Base-by-base conservation (phyloP, 2,888 invertebrate species). In the Sminthurinus aureus region DNA sequence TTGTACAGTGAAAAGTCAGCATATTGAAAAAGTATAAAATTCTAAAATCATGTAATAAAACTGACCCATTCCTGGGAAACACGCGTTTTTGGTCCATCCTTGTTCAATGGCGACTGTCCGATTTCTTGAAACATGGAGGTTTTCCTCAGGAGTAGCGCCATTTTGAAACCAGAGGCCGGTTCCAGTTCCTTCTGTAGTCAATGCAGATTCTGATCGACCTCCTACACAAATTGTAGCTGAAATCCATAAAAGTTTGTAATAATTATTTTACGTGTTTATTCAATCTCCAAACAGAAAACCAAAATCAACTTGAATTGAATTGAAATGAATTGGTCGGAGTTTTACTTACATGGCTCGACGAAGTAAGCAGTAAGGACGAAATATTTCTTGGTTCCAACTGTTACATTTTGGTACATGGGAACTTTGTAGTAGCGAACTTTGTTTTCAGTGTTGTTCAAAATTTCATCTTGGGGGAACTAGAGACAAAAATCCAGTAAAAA, bases 311-410 rank as follows among this genome's bases (percentile, higher is more conserved):
- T n/a, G n/a, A n/a, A n/a, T n/a, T n/a, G n/a, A n/a, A n/a, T n/a
- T n/a, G n/a, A n/a, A n/a, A n/a, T n/a, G n/a, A n/a, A n/a, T n/a
- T n/a, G n/a, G n/a, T n/a, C n/a, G n/a, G n/a, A n/a, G n/a, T n/a
- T n/a, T n/a, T n/a, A n/a, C n/a, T 85, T 84, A 88, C 88, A 71
- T 84, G 88, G 88, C 0, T 83, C 71, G 24, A 86, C 84, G 58
- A 87, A 84, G 83, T 88, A 88, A 24, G 85, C 82, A n/a, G 88
- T 87, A 18, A 86, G 52, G 3, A 84, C 83, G n/a, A 84, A 85
- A 74, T 84, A 86, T 4, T 78, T 58, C 4, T 74, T 71, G 4
- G 83, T 85, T 15, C 71, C 64, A 38, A 79, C 67, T 0, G 86
- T 87, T 18, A n/a, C 82, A 69, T 86, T 87, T 51, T 85, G 83